Evolutionary conservation across 2,113 vertebrate species (phyloP).

Genomic region (Mugil cephalus): DNA sequence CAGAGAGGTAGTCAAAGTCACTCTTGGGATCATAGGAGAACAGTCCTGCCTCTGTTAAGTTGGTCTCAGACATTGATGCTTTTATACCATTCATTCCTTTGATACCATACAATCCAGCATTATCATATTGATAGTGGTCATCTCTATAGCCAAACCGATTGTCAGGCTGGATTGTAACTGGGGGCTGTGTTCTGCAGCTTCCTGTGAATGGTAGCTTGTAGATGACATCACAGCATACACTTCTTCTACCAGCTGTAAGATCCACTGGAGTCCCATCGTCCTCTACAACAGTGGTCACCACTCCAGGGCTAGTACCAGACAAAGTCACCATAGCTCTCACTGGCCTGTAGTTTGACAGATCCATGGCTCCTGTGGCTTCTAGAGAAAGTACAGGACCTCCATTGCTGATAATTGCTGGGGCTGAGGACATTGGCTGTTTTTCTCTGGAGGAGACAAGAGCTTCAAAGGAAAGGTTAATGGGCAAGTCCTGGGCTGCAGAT

Average conservation of each 20-base stretch:
- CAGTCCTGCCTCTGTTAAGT: slow-evolving; percentile 89
- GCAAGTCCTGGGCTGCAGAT: slow-evolving; percentile 78
- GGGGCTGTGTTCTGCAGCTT: slow-evolving; percentile 91
- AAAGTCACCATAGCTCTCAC: slow-evolving; percentile 90
- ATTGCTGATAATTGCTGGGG: slow-evolving; percentile 83
- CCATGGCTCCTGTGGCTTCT: slow-evolving; percentile 88
- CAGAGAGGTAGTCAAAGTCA: slow-evolving; percentile 89
- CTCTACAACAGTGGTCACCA: slow-evolving; percentile 91
- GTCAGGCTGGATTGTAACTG: slow-evolving; percentile 90
- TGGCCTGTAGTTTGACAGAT: slow-evolving; percentile 93
- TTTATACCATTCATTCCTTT: slow-evolving; percentile 91
- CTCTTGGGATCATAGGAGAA: slow-evolving; percentile 92
- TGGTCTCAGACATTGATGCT: slow-evolving; percentile 91
- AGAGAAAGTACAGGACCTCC: slow-evolving; percentile 74
- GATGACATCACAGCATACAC: slow-evolving; percentile 96
- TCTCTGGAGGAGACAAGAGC: slow-evolving; percentile 77
- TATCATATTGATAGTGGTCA: slow-evolving; percentile 91
- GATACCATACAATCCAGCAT: slow-evolving; percentile 84
- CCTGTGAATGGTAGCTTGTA: slow-evolving; percentile 96
- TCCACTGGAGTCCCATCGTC: slow-evolving; percentile 96
- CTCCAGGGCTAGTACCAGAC: slow-evolving; percentile 86
- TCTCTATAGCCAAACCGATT: slow-evolving; percentile 91
- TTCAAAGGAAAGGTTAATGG: slow-evolving; percentile 93
- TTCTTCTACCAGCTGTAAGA: slow-evolving; percentile 93
- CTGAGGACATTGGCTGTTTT: slow-evolving; percentile 82